Evolutionary conservation across 37 sponge, comb jelly and placozoan species (phyloP), one percentile per base, ranked within the genome.

Genomic region (Ephydatia muelleri): DNA sequence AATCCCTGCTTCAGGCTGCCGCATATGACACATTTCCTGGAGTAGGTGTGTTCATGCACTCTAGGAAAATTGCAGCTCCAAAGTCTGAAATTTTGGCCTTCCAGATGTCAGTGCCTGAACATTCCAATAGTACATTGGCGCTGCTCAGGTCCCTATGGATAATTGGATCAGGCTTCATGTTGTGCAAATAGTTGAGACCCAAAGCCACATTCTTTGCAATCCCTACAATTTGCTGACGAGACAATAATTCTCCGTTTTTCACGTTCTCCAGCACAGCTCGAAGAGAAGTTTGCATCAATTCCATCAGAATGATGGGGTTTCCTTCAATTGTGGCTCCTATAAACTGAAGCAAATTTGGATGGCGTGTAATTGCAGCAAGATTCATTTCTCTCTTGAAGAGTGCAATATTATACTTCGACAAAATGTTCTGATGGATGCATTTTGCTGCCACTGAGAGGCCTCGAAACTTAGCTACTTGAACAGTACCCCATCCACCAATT

Each of bases 111-210:
- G 25, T 28, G 31, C 80, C 73, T 9, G 14, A 26, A 30, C 75
- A 65, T 49, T 84, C 49, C 34, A 92, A 72, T 0, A 92, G 85
- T 4, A 92, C 88, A 81, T 92, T 92, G 22, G 82, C 85, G 77
- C 92, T 92, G 82, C 85, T 88, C 68, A 92, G 72, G 49, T 92
- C 88, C n/a, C 88, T 77, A 68, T 92, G 92, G 49, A 92, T 76
- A n/a, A 92, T 77, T 8, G 92, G 92, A 26, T 84, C 79, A 32
- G 92, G 92, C 14, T 13, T 36, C 57, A 82, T 80, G 8, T 40
- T 68, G 84, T 92, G 92, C 26, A 92, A 71, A 72, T 92, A 92
- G 72, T 88, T 83, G n/a, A 91, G 87, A 65, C 80, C 91, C 27
- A 71, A 72, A 32, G 87, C 87, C 27, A 86, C 83, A 26, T 88